Evolutionary conservation across 1,140 invertebrate species (phyloP).

Genomic region (Araneus ventricosus): DNA sequence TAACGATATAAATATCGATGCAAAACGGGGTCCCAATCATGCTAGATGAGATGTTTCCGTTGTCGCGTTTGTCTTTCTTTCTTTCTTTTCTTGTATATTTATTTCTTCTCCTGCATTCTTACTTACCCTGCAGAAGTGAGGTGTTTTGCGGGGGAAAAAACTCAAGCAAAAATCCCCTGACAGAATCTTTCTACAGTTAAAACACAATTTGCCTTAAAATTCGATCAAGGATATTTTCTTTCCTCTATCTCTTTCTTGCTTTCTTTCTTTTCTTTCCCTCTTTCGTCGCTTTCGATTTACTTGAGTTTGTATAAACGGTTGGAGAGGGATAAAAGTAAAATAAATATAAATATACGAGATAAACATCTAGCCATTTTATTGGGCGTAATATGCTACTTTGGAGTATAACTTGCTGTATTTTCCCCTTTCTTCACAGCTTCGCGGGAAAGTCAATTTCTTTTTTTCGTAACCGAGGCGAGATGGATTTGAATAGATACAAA

Average conservation of each 20-base stretch:
- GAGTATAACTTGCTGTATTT: not conserved
- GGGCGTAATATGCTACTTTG: conserved; percentile 26
- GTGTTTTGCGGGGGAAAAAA: conserved; percentile 22
- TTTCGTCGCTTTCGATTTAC: conserved; percentile 28
- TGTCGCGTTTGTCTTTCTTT: conserved; percentile 54
- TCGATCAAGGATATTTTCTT: conserved; percentile 57
- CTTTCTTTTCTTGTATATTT: conserved; percentile 35
- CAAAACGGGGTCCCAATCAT: conserved; percentile 60
- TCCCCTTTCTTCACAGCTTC: not conserved
- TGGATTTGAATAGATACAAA: conserved; percentile 67
- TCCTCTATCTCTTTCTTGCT: not conserved
- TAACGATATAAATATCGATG: conserved; percentile 71
- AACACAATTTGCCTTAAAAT: conserved; percentile 73
- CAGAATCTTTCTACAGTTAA: conserved; percentile 58
- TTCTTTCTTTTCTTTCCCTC: not conserved
- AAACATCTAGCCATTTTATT: conserved; percentile 70
- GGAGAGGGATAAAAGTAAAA: conserved; percentile 31
- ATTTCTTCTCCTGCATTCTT: not conserved
- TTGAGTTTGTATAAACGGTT: conserved; percentile 36
- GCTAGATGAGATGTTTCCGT: conserved; percentile 51
- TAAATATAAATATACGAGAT: conserved; percentile 69
- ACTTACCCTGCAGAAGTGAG: not conserved
- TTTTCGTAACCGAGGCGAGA: not conserved
- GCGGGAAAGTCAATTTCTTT: conserved; percentile 32
- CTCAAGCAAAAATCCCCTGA: conserved; percentile 42